These are phyloP conservation scores for Enteromius treurensis DNA, from an alignment of 2,797 vertebrate genomes.

Conservation along the genomic window DNA sequence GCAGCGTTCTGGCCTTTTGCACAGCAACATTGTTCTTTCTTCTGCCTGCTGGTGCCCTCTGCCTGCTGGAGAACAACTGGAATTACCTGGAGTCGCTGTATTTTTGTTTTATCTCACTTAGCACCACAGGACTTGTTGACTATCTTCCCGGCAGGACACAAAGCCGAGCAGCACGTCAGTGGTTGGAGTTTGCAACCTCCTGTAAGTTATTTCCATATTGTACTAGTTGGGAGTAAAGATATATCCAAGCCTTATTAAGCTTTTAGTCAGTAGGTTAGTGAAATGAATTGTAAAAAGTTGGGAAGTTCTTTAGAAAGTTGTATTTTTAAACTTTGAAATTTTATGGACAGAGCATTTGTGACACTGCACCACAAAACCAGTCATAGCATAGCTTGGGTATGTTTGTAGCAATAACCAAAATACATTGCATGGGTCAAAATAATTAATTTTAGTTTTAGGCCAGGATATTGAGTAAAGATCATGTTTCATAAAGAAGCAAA, in stretches of 20 bases:
- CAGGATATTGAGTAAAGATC: no score
- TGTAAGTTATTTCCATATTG: conserved; percentile 69
- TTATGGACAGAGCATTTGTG: neutral
- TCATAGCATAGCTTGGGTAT: no score
- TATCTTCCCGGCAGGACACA: conserved; percentile 69
- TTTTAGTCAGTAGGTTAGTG: neutral
- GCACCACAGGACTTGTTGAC: conserved; percentile 81
- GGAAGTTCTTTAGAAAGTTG: neutral
- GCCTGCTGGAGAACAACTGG: conserved; percentile 67
- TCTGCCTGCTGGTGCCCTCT: conserved; percentile 75
- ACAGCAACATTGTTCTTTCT: conserved; percentile 70
- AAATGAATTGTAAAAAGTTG: neutral
- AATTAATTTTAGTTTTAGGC: no score
- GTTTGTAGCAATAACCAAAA: no score
- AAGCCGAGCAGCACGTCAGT: conserved; percentile 61
- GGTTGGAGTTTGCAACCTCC: conserved; percentile 77
- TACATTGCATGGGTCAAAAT: no score
- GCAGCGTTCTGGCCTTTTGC: conserved; percentile 57
- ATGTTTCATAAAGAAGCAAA: no score
- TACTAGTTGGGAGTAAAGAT: neutral
- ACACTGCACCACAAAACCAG: no score
- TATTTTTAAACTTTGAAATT: neutral
- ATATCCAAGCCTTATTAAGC: neutral
- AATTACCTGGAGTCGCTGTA: conserved; percentile 80
- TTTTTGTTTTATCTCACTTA: conserved; percentile 83